Percentiles rank a stretch among this genome's conserved stretches.
Evolutionary conservation across 2,113 vertebrate genomes (phyloP).

Genomic region (Apodemus speciosus): DNA sequence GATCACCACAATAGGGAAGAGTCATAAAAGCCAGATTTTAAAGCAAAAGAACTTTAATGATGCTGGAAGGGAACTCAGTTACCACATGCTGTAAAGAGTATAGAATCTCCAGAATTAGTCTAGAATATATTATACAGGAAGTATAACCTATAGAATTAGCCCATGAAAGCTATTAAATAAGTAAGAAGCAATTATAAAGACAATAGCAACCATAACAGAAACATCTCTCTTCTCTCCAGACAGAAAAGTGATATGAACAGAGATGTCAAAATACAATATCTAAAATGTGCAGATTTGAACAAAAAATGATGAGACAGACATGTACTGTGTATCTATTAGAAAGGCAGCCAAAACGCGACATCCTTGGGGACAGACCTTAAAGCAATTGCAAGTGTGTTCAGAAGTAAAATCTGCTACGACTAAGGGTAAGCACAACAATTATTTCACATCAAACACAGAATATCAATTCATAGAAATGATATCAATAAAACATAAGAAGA

Average conservation of each 20-base stretch:
- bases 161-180: not conserved
- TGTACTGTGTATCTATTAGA: not conserved
- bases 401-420: not conserved
- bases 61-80: not conserved
- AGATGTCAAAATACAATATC: not conserved
- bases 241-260: not conserved
- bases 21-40: not conserved
- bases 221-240: not conserved
- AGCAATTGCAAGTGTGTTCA: not conserved
- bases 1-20: not conserved
- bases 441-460: not conserved
- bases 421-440: not conserved
- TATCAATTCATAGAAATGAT: not conserved
- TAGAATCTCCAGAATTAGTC: not conserved
- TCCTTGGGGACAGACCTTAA: not conserved
- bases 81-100: not conserved
- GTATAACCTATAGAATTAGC: not conserved
- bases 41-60: not conserved
- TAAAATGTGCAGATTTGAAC: not conserved
- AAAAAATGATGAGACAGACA: not conserved
- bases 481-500: not conserved
- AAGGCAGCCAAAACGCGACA: not conserved
- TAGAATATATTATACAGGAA: not conserved
- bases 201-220: not conserved
- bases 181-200: slow-evolving; percentile 8